Evolutionary conservation across 2,797 vertebrate genomes (phyloP), one percentile per base, ranked within the genome.

Genomic region (Oceanodroma leucorhoa): DNA sequence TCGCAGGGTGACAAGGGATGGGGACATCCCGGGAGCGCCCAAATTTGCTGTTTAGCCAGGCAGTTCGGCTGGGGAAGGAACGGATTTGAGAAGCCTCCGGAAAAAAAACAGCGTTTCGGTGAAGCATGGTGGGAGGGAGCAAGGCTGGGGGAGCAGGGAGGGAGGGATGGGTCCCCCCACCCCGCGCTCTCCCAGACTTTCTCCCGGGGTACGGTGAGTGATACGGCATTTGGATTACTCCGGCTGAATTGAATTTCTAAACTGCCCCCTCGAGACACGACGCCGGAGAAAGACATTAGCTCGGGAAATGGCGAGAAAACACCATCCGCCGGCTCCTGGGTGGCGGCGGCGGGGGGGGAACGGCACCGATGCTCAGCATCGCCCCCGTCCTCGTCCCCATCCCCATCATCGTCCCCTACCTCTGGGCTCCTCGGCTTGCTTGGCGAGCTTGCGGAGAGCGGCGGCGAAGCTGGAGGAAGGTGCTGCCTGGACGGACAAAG

Each of bases 371-470:
- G 30, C 50, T 66, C 46, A 66, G 58, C 5, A 12, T 18, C 29
- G 43, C 8, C 32, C 10, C 9, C 4, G 22, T 14, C 24, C n/a
- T 5, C 15, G 32, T 15, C 41, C 51, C 55, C 3, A 0, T 24
- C 22, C 46, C 76, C 71, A 6, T 7, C 27, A 2, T 9, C 1
- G n/a, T 67, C 38, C 98, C 98, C 98, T 99, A 99, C 99, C 99
- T 99, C 99, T 97, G 95, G 99, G 99, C 96, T 99, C 99, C 98
- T 99, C 99, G 1, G 99, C 99, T 97, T 99, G 99, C 97, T 99
- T 99, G 97, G 99, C 99, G 98, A 99, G 98, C 98, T 99, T 99
- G 98, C 99, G 99, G 89, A 99, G 99, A 10, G 99, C 99, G 7
- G 99, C 99, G 26, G 99, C 99, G 61, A 99, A 99, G 98, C 99